These are phyloP conservation scores for Napeogenes sylphis DNA, from an alignment of 2,888 invertebrate genomes.

Conservation along the genomic window DNA sequence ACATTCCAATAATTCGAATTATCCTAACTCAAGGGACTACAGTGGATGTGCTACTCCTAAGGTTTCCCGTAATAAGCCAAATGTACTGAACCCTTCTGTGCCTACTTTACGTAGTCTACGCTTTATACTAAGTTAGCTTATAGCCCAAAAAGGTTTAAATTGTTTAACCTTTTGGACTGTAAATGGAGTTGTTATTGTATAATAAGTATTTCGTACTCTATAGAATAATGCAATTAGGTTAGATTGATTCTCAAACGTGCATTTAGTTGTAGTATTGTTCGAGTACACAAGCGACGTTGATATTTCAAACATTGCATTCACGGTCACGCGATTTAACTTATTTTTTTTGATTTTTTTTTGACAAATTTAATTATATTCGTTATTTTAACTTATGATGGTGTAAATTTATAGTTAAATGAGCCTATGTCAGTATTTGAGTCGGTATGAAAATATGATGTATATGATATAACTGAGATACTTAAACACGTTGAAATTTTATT, in stretches of 20 bases:
- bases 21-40: conserved; percentile 53
- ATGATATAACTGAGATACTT: conserved; percentile 31
- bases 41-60: conserved; percentile 72
- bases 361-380: conserved; percentile 7
- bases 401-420: conserved; percentile 40
- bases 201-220: conserved; percentile 28
- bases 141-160: conserved; percentile 15
- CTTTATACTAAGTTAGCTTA: conserved; percentile 36
- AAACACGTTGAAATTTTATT: conserved; percentile 66
- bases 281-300: conserved; percentile 15
- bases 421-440: conserved; percentile 57
- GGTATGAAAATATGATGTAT: conserved; percentile 34
- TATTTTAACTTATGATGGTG: conserved; percentile 18
- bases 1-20: conserved; percentile 56
- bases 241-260: conserved; percentile 34
- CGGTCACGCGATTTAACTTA: not conserved
- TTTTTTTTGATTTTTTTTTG: not conserved
- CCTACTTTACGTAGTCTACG: conserved; percentile 67
- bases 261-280: conserved; percentile 36
- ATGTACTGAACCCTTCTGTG: conserved; percentile 77
- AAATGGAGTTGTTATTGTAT: conserved; percentile 20
- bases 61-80: conserved; percentile 72
- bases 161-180: conserved; percentile 19
- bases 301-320: conserved; percentile 5
- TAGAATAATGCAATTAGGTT: conserved; percentile 32